Evolutionary conservation across 2,113 vertebrate species (phyloP).

Genomic region (Stercorarius parasiticus): DNA sequence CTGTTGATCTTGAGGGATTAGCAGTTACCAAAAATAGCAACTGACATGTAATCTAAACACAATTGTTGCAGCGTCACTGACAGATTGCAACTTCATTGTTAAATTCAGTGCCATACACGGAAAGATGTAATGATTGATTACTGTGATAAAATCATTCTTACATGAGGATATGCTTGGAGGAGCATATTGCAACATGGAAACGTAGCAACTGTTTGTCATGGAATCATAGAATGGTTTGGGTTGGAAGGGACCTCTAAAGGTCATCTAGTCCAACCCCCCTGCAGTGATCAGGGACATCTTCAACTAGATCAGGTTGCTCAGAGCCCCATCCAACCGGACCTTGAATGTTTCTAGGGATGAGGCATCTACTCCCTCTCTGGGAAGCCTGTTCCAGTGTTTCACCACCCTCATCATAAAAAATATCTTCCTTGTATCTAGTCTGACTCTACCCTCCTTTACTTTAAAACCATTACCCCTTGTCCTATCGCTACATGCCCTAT

Average conservation of each 20-base stretch:
- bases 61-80: neutral
- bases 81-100: neutral
- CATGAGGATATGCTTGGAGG: neutral
- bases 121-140: neutral
- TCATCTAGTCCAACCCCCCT: neutral
- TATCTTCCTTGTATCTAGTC: neutral
- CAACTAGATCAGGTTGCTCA: neutral
- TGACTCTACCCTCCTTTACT: neutral
- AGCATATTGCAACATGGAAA: neutral
- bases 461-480: neutral
- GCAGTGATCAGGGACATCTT: neutral
- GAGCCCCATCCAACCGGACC: neutral
- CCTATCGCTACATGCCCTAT: neutral
- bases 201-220: neutral
- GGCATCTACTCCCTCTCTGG: neutral
- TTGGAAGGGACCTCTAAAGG: neutral
- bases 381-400: neutral
- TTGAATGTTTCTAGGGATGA: neutral
- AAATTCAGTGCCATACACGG: neutral
- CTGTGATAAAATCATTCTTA: neutral
- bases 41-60: neutral
- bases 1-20: neutral
- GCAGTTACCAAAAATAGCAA: neutral
- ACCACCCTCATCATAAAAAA: neutral
- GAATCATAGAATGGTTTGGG: neutral